A percentile compares a stretch with the other conserved stretches of the same genome.
These are phyloP conservation scores for Petrosia ficiformis DNA, from an alignment of 37 sponge, comb jelly and placozoan genomes.

Conservation along the genomic window DNA sequence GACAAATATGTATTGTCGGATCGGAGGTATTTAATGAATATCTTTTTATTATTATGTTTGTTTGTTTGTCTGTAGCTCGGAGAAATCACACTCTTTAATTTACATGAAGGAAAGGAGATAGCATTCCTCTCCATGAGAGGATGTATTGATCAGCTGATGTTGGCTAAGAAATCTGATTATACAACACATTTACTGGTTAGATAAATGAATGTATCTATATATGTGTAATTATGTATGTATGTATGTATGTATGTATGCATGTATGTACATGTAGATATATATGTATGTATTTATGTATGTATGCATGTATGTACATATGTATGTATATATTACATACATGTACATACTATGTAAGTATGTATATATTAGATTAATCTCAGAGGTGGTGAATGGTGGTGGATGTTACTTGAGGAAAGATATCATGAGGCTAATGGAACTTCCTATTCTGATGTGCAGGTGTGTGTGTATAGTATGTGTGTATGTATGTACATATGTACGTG, in stretches of 20 bases:
- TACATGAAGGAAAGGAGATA: conserved; percentile 7
- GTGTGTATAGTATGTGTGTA: neutral
- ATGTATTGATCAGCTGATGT: conserved; percentile 31
- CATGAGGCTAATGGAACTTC: conserved; percentile 49
- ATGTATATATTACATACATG: no score
- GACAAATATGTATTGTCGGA: conserved; percentile 70
- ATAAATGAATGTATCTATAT: neutral
- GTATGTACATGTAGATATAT: no score
- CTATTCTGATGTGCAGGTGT: conserved; percentile 39
- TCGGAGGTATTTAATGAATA: conserved; percentile 53
- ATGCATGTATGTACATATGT: neutral
- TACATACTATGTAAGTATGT: neutral
- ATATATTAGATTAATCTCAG: conserved; percentile 40
- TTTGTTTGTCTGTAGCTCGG: conserved; percentile 33
- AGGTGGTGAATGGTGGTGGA: conserved; percentile 50
- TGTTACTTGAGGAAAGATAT: conserved; percentile 46
- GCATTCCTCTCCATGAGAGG: conserved; percentile 19
- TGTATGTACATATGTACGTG: neutral
- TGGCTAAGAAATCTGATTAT: conserved; percentile 25
- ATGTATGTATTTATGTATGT: no score
- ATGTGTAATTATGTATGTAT: no score
- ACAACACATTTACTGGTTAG: conserved; percentile 56
- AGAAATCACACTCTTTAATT: conserved; percentile 65
- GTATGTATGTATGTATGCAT: neutral
- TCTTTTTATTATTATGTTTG: neutral